phyloP scores from a whole-genome alignment of 2,113 vertebrate species.

The Archilochus colubris region DNA sequence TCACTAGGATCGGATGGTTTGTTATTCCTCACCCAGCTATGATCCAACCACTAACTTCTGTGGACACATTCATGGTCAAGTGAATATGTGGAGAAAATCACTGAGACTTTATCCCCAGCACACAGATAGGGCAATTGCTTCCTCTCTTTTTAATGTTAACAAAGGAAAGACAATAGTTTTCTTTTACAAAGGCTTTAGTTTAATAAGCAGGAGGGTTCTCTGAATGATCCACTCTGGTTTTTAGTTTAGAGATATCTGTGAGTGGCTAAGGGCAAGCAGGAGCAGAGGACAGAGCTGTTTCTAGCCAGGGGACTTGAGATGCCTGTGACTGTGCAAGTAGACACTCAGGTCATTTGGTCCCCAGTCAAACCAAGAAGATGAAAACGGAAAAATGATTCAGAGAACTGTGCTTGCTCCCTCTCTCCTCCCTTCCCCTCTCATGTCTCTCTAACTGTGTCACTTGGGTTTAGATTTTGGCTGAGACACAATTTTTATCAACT shows the following conservation, averaged over 20 bases:
- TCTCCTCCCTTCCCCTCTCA: not conserved
- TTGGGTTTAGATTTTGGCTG: not conserved
- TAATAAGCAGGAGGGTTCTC: not conserved
- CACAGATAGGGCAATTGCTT: not conserved
- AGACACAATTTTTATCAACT: not conserved
- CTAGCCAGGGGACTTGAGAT: not conserved
- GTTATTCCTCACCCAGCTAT: not conserved
- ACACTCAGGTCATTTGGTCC: not conserved
- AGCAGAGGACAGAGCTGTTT: not conserved
- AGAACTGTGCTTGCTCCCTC: not conserved
- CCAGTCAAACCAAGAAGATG: not conserved
- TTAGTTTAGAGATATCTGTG: not conserved
- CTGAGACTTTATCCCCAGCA: not conserved
- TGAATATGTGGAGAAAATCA: not conserved
- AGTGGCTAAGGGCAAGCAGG: not conserved
- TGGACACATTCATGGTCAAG: not conserved
- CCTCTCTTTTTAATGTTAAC: not conserved
- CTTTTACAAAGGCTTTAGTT: not conserved
- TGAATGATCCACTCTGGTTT: not conserved
- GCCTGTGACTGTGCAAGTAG: not conserved
- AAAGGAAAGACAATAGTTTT: not conserved
- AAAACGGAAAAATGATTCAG: not conserved
- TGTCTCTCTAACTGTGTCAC: not conserved
- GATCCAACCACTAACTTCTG: not conserved
- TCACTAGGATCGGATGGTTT: not conserved